A percentile compares a stretch with the other conserved stretches of the same genome.
These are phyloP conservation scores for Penaeus japonicus DNA, from an alignment of 1,140 invertebrate species.

Conservation along the genomic window DNA sequence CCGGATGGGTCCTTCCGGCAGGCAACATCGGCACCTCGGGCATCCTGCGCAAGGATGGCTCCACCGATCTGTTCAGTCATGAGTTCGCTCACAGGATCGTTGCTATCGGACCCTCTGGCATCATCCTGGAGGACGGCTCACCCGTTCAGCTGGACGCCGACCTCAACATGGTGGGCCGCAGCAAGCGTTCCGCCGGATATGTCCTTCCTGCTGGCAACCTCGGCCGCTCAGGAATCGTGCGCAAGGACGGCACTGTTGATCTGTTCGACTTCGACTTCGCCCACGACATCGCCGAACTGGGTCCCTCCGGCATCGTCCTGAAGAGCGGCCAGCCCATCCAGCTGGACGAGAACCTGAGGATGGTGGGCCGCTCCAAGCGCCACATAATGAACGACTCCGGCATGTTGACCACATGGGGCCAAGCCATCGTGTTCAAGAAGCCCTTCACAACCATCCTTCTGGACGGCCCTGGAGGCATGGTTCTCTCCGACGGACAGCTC, in stretches of 20 bases:
- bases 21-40: no score
- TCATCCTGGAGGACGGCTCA: no score
- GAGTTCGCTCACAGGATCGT: no score
- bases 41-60: no score
- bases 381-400: slow-evolving; percentile 11
- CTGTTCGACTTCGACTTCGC: neutral
- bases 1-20: no score
- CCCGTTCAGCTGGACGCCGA: no score
- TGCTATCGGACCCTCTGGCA: no score
- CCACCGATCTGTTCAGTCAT: no score
- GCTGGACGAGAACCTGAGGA: neutral
- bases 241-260: neutral
- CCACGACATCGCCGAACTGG: neutral
- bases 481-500: neutral
- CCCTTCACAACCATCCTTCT: neutral
- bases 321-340: neutral
- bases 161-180: no score
- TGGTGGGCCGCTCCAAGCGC: neutral
- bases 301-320: neutral
- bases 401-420: neutral
- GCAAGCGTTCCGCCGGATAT: neutral
- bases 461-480: neutral
- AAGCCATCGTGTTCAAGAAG: neutral
- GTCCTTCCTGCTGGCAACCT: neutral
- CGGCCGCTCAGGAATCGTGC: neutral